A percentile compares a stretch with the other conserved stretches of the same genome.
Evolutionary conservation across 2,113 vertebrate genomes (phyloP).

Genomic region (Petaurus breviceps): DNA sequence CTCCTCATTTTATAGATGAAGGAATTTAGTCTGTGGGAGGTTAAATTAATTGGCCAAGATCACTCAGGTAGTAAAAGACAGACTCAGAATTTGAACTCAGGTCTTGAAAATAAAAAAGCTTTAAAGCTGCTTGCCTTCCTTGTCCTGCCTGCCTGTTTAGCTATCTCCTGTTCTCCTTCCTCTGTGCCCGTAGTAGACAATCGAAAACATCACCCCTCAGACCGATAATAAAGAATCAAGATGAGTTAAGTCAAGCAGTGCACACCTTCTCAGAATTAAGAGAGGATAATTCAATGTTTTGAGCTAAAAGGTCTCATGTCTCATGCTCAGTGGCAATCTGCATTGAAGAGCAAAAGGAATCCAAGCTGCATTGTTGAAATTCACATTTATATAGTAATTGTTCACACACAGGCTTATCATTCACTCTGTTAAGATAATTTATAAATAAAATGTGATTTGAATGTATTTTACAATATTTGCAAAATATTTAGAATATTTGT

Average conservation of each 20-base stretch:
- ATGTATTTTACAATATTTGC: not conserved
- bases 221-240: not conserved
- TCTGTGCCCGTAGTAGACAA: accelerated
- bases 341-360: not conserved
- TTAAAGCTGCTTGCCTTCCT: not conserved
- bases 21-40: not conserved
- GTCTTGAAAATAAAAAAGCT: not conserved
- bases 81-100: not conserved
- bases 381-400: not conserved
- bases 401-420: not conserved
- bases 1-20: not conserved
- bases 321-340: not conserved
- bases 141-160: not conserved
- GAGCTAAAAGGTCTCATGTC: not conserved
- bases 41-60: not conserved
- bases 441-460: not conserved
- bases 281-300: too few relatives aligned
- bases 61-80: not conserved
- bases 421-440: not conserved
- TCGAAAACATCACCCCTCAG: not conserved
- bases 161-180: not conserved
- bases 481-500: not conserved
- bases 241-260: not conserved
- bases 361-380: not conserved
- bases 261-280: not conserved